Conservation (phyloP, 2,888 invertebrate genomes). For the Apodemia zela region DNA sequence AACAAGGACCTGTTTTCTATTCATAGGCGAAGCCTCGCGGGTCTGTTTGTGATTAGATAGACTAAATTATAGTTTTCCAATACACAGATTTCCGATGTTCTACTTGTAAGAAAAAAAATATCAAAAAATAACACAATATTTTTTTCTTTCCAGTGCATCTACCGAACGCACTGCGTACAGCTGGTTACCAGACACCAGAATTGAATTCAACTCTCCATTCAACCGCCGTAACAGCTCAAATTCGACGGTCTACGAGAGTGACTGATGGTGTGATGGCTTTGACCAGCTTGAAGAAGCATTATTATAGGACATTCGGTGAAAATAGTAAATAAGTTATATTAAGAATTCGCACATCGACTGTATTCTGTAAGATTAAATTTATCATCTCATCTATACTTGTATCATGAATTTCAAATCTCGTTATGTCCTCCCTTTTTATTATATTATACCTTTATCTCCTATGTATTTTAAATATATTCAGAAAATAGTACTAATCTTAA, state of each 20-base stretch:
- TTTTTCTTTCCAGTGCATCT: conserved; percentile 65
- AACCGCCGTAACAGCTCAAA: conserved; percentile 67
- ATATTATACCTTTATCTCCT: too few relatives aligned
- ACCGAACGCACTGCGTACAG: conserved; percentile 78
- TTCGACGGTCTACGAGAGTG: conserved; percentile 74
- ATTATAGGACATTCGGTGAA: conserved; percentile 53
- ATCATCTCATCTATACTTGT: neutral
- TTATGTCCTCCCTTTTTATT: neutral
- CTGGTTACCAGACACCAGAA: conserved; percentile 75
- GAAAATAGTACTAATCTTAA: too few relatives aligned
- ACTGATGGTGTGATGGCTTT: conserved; percentile 69
- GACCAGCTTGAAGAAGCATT: conserved; percentile 69
- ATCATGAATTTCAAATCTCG: neutral
- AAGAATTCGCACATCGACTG: conserved; percentile 31
- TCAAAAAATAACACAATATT: conserved; percentile 24
- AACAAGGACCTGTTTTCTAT: too few relatives aligned
- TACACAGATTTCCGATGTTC: too few relatives aligned
- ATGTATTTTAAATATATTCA: too few relatives aligned
- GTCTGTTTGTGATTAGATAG: too few relatives aligned
- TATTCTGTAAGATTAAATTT: conserved; percentile 13
- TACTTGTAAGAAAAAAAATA: too few relatives aligned
- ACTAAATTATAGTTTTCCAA: too few relatives aligned
- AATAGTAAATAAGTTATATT: conserved; percentile 31
- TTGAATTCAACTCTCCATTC: conserved; percentile 69
- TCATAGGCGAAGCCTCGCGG: too few relatives aligned